Conservation (phyloP, 2,113 vertebrate species). For the Antechinus flavipes region DNA sequence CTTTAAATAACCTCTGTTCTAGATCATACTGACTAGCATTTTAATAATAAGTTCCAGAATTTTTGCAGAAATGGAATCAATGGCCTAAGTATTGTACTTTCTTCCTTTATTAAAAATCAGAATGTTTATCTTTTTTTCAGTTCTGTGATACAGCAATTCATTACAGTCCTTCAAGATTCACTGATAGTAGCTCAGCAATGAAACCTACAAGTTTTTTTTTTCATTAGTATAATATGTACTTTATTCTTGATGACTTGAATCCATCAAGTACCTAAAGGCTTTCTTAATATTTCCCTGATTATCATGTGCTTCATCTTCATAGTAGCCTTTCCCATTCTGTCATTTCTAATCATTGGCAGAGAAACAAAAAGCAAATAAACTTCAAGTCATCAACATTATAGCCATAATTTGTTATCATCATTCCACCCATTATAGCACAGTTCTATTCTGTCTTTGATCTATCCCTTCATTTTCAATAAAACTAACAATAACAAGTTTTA, state of each 20-base stretch:
- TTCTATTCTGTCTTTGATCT: not conserved
- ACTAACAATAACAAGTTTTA: not conserved
- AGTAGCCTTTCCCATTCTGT: not conserved
- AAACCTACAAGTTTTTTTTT: not conserved
- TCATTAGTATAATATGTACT: not conserved
- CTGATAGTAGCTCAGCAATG: not conserved
- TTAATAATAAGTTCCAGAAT: not conserved
- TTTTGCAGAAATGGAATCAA: not conserved
- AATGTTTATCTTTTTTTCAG: not conserved
- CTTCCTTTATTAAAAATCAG: not conserved
- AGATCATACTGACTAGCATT: not conserved
- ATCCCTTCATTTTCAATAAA: not conserved
- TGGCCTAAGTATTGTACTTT: not conserved
- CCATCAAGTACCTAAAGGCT: not conserved
- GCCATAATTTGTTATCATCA: not conserved
- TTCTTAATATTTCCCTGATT: not conserved
- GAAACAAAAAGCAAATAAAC: not conserved
- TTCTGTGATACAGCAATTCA: not conserved
- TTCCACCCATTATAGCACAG: not conserved
- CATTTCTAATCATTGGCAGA: not conserved
- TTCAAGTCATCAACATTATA: not conserved
- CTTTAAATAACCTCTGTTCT: not conserved
- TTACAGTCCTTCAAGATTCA: not conserved
- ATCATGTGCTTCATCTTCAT: not conserved
- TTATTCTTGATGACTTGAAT: not conserved